Percentiles rank a stretch among this genome's conserved stretches.
phyloP scores from a whole-genome alignment of 2,888 invertebrate species.

The Torymus aiolomorphi region DNA sequence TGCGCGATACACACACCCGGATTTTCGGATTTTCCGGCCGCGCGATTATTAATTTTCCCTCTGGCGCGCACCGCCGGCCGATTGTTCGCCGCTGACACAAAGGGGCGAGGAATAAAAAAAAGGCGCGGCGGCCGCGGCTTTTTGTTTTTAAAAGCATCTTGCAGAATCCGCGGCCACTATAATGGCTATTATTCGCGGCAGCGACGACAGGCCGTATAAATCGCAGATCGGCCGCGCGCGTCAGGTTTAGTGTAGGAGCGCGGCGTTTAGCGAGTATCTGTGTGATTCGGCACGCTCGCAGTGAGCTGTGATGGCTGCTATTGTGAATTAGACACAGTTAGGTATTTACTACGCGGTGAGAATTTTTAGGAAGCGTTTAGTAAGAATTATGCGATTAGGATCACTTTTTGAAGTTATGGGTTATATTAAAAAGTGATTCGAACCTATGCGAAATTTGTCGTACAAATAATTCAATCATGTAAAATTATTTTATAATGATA shows the following conservation, averaged over 20 bases:
- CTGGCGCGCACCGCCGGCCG: conserved; percentile 2
- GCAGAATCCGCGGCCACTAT: conserved; percentile 27
- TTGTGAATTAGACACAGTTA: no score
- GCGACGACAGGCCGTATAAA: conserved; percentile 46
- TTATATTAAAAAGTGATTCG: no score
- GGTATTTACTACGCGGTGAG: no score
- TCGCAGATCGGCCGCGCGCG: conserved; percentile 21
- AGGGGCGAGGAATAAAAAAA: conserved; percentile 8
- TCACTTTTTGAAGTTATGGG: no score
- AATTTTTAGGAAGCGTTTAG: no score
- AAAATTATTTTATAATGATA: no score
- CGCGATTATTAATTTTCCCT: conserved; percentile 40
- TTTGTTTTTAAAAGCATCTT: conserved; percentile 9
- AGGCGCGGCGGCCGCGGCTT: not conserved
- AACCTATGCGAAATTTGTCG: no score
- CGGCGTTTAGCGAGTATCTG: no score
- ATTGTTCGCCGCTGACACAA: conserved; percentile 40
- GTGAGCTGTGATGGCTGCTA: no score
- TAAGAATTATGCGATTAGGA: no score
- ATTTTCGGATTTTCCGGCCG: conserved; percentile 19
- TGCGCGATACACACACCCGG: not conserved
- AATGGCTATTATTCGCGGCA: conserved; percentile 37
- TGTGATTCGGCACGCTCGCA: no score
- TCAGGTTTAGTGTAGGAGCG: not conserved
- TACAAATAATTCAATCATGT: no score